Base-by-base conservation (phyloP, 2,888 invertebrate species). In the Disparrhopalites patrizii region DNA sequence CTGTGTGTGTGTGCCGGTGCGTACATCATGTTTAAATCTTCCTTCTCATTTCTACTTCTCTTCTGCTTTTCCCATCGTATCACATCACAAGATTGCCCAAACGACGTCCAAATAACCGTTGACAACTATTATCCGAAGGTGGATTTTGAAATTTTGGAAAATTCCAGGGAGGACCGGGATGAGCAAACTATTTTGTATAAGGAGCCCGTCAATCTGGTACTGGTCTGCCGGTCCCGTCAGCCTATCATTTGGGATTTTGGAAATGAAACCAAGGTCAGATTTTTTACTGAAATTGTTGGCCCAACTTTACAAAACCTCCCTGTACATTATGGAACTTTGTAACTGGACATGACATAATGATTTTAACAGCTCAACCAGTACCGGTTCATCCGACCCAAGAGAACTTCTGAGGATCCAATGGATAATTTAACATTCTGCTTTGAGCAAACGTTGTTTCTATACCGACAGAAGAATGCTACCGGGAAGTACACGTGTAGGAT, bases 191-290 rank as follows among this genome's bases (percentile, higher is more conserved):
- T 54, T 4, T 54, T 18, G 10, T 54, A 20, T 18, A 8, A 30
- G n/a, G 54, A 54, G 10, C 30, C 30, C 10, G n/a, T 27, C 13
- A 31, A 18, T 28, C 20, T 54, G 8, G 28, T 31, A 10, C 20
- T 54, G 8, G 18, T 31, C 10, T 54, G 54, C 18, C 20, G 31
- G 15, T 54, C 54, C 3, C 54, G 18, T n/a, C 13, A 54, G 2
- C 54, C 54, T 18, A 31, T 54, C 28, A 10, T 30, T 5, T 54
- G 54, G 54, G 47, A 47, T 47, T 47, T 47, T 47, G 47, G 20
- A 8, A 7, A 20, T 47, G 47, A 47, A 5, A 23, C n/a, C 8
- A 8, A 47, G 47, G 47, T 47, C 8, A 18, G n/a, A 5, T 18
- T n/a, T 43, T 18, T 10, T 43, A 10, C 7, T 10, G 20, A 10